Evolutionary conservation across 2,797 vertebrate species (phyloP).

Genomic region (Platyrinchus mystaceus): DNA sequence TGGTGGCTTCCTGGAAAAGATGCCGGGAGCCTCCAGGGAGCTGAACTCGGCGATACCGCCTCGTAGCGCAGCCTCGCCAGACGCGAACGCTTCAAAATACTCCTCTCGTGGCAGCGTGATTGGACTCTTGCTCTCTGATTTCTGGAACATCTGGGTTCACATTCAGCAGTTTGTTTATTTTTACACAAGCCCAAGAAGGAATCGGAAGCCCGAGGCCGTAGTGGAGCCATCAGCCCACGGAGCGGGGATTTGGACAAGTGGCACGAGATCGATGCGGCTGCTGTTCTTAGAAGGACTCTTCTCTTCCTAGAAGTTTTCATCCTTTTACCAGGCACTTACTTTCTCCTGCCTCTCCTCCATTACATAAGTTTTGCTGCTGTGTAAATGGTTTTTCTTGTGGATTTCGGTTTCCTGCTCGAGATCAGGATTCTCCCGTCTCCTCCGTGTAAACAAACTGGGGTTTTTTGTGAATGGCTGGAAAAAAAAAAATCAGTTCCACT

Average conservation of each 20-base stretch:
- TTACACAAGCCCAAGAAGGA: neutral
- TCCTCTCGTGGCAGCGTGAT: neutral
- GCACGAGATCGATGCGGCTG: neutral
- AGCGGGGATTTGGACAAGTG: neutral
- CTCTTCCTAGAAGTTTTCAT: conserved; percentile 15
- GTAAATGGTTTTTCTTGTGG: neutral
- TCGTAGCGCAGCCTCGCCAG: neutral
- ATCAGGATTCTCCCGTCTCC: neutral
- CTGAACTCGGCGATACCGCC: neutral
- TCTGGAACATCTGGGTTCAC: neutral
- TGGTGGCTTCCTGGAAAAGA: conserved; percentile 36
- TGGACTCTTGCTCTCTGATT: neutral
- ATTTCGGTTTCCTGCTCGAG: neutral
- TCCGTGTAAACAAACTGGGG: fast-evolving
- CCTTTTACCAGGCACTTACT: neutral
- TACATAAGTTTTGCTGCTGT: neutral
- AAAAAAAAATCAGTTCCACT: neutral
- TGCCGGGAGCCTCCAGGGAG: neutral
- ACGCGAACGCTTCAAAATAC: neutral
- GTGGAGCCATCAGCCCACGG: neutral
- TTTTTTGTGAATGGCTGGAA: neutral
- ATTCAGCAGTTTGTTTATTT: neutral
- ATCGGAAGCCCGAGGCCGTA: neutral
- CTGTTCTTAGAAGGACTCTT: conserved; percentile 6
- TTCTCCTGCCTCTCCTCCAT: neutral